Evolutionary conservation across 2,113 vertebrate genomes (phyloP), one percentile per base, ranked within the genome.

Genomic region (Mesocricetus auratus): DNA sequence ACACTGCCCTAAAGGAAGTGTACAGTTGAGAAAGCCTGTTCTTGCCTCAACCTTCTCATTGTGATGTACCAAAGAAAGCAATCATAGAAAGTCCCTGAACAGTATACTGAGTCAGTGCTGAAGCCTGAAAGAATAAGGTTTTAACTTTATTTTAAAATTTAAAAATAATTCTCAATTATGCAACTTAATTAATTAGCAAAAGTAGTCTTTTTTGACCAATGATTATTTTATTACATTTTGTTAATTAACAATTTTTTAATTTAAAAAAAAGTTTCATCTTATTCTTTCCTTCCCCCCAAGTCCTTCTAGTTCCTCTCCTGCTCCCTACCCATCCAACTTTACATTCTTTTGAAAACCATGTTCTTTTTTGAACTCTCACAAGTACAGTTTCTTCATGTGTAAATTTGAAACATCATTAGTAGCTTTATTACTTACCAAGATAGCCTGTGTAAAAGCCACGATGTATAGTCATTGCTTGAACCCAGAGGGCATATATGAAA

Each of bases 131-230:
- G 4, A 89, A 74, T 17, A 17, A 15, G n/a, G 62, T 62, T 83
- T 60, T 42, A 29, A 29, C 15, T 83, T 26, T 83, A 62, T 62
- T 39, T 42, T 29, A 56, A 22, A 45, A 92, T 87, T 45, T 36
- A 33, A 64, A 83, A 87, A 73, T 90, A 39, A 87, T 39, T 83
- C 13, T 95, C 50, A 45, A 15, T 83, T 83, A 68, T 26, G 42
- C 29, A 89, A 75, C 2, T 94, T 94, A 66, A 11, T 64, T 16
- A 92, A 74, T 92, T 96, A 92, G n/a, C 75, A 15, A 90, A 47
- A 31, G 36, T 86, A 66, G 50, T 68, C 26, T 86, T 68, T 85
- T 66, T 86, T 22, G 4, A 31, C 8, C 42, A 33, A 21, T 31
- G 17, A 47, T 64, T 31, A 39, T 26, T 82, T 82, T 42, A 21